Base-by-base conservation (phyloP, 2,797 vertebrate genomes). In the Graptemys geographica region DNA sequence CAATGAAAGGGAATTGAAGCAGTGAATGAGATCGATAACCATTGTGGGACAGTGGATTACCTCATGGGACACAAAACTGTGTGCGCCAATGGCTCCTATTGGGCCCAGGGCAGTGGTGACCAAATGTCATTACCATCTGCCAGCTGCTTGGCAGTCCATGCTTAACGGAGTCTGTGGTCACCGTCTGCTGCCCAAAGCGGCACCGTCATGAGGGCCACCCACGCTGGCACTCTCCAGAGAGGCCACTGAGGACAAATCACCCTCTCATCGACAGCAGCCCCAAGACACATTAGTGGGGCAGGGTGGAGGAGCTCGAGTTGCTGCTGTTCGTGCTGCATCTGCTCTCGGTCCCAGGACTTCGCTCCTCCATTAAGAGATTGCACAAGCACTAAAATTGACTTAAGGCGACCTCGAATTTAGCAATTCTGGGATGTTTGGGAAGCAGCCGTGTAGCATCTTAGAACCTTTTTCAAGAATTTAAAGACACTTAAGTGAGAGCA, bases 321-420 rank as follows among this genome's bases (percentile, higher is more conserved):
- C 10, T 1, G 0, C 74, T 78, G 88, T 55, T 85, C 62, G 1
- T 1, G 8, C 16, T 9, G n/a, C 51, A 28, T 31, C 1, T 0
- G 23, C 19, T 44, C 72, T 44, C 4, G 1, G 72, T 74, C 6
- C 27, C 11, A 44, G 25, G 21, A 74, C 37, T 74, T 74, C 11
- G 13, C 25, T 2, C 69, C 37, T 52, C 27, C 9, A 13, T 21
- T 0, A 0, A 41, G 11, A 37, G 16, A 44, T 37, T 1, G 0
- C 82, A 49, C 1, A 44, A 85, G 6, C 0, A 0, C 4, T 0
- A 1, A 57, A 18, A 33, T 57, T 33, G 12, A n/a, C 69, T 51
- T 0, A 0, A 19, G 28, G 44, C 9, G 3, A 12, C 2, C n/a
- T 15, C 23, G 57, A 8, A 0, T 2, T 1, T 28, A 86, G 65